Evolutionary conservation across 64 coral and sea anemone species (phyloP), one percentile per base, ranked within the genome.

Genomic region (Cladopsammia gracilis): DNA sequence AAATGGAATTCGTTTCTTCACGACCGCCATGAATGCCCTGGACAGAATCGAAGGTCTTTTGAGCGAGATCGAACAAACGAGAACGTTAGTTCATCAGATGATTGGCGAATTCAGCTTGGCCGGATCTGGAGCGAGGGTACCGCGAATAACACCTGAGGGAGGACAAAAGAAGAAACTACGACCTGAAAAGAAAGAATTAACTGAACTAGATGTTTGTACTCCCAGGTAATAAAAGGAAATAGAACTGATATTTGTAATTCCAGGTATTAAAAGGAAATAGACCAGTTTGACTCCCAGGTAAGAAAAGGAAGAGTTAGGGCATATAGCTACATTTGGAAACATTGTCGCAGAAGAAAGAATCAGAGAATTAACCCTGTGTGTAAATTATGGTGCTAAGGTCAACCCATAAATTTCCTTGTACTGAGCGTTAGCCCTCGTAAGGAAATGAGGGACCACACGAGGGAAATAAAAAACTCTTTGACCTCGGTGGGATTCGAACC

Each of bases 1-100:
- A 73, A 83, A 48, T 71, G 71, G 89, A 10, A 70, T 91, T 48
- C 54, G 70, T 10, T 91, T 91, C 65, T 83, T 91, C 24, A 68
- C 54, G 3, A 83, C 44, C 8, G 89, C 89, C 19, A 34, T 91
- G 68, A 73, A 42, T 45, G 68, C 89, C 13, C 25, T 91, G 1
- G 77, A 91, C 10, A 69, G 78, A 53, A 70, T 91, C 1, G 77
- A 91, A 71, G 42, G 80, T 24, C 22, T 68, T 10, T 20, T 84
- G 60, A 47, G 19, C 10, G 80, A 84, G 62, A 84, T 84, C 43
- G 80, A 84, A 67, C 18, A 84, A 84, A 84, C 80, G 3, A 66
- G 64, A 68, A 5, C 44, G 3, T 68, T 84, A 51, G 80, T 84
- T 66, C 80, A 84, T 49, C 80, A 84, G 80, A 84, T 84, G 80